Evolutionary conservation across 2,797 vertebrate species (phyloP), one percentile per base, ranked within the genome.

Genomic region (Arnoldichthys spilopterus): DNA sequence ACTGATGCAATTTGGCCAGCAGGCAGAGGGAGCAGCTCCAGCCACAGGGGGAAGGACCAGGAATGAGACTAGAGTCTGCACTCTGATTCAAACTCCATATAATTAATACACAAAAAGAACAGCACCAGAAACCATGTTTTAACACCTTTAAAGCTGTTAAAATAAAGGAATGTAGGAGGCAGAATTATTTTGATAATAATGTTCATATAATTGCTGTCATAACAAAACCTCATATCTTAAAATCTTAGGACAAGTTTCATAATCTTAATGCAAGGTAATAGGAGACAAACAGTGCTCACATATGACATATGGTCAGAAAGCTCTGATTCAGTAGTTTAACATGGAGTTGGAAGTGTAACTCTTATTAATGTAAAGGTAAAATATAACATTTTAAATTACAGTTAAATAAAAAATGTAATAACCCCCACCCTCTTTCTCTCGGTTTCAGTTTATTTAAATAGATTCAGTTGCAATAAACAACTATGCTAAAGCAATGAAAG

Each of bases 1-100:
- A 59, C 82, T 78, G 71, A 83, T 85, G 84, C 62, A 83, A 81
- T 81, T 76, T 56, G 63, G 74, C 78, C 68, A 64, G 75, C 54
- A 74, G 83, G 67, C 72, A 72, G 34, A 67, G 74, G 47, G 78
- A 73, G 72, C 54, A 63, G 77, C 58, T 34, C 77, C 70, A 74
- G 64, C 74, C 76, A 68, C 43, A 54, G 77, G 76, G 68, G 76
- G 56, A 68, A 74, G 56, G 37, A 77, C 20, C 53, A 70, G 61
- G 79, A 59, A 40, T 77, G 76, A 66, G 76, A 69, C 72, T 30
- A 79, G 70, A 67, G 40, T 24, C 32, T 74, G 51, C 54, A 28
- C 43, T 49, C 43, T 80, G 54, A 80, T 69, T 78, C 68, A 84
- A 51, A 75, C 72, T 45, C 34, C n/a, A 22, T 64, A 82, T 68